A percentile compares a stretch with the other conserved stretches of the same genome.
phyloP scores from a whole-genome alignment of 92 coral and sea anemone species.

The Zoanthus gigantus region DNA sequence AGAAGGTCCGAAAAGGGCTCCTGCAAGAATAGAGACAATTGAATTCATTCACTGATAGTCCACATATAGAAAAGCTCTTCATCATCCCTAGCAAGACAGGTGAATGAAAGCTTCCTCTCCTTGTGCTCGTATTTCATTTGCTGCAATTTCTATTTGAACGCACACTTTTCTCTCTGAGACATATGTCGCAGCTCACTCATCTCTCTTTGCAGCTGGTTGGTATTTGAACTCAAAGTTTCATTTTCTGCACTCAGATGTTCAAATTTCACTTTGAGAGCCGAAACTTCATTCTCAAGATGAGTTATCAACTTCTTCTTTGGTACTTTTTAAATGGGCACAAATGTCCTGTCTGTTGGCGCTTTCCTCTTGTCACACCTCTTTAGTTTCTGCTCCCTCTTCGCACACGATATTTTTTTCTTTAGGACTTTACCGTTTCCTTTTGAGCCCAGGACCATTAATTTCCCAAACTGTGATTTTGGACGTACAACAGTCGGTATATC shows the following conservation, averaged over 20 bases:
- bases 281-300: slow-evolving; percentile 49
- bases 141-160: slow-evolving; percentile 39
- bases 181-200: slow-evolving; percentile 53
- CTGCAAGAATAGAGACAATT: slow-evolving; percentile 62
- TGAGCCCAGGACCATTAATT: slow-evolving; percentile 14
- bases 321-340: slow-evolving; percentile 30
- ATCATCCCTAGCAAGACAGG: slow-evolving; percentile 39
- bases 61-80: slow-evolving; percentile 60
- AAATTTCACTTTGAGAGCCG: slow-evolving; percentile 46
- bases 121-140: slow-evolving; percentile 46
- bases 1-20: slow-evolving; percentile 65
- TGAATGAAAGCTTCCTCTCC: slow-evolving; percentile 41
- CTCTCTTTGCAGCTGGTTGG: slow-evolving; percentile 50
- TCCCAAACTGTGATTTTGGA: background rate
- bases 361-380: slow-evolving; percentile 51
- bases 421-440: slow-evolving; percentile 22
- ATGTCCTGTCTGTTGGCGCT: slow-evolving; percentile 60
- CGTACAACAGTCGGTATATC: slow-evolving; percentile 8
- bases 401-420: slow-evolving; percentile 30
- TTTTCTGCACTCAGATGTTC: slow-evolving; percentile 58
- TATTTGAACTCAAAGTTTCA: slow-evolving; percentile 51
- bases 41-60: slow-evolving; percentile 55
- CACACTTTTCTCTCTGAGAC: slow-evolving; percentile 23
- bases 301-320: slow-evolving; percentile 47
- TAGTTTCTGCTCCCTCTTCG: slow-evolving; percentile 20